phyloP scores from a whole-genome alignment of 2,113 vertebrate species.

The Cathartes aura region DNA sequence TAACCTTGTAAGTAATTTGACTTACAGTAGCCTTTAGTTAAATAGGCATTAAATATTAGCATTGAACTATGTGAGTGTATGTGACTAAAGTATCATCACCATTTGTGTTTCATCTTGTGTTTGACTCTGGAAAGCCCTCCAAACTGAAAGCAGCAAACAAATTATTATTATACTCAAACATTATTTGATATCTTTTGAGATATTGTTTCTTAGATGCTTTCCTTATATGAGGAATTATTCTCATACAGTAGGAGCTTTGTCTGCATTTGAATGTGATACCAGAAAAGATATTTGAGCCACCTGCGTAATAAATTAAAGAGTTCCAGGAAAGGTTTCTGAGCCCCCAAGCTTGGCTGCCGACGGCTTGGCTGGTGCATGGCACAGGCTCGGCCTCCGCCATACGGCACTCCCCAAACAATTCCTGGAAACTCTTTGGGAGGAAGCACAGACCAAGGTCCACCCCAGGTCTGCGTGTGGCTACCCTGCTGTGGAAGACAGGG shows the following conservation, averaged over 20 bases:
- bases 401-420: background rate
- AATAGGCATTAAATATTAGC: background rate
- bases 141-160: background rate
- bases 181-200: background rate
- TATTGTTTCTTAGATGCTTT: background rate
- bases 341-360: rapidly evolving
- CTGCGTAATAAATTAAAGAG: background rate
- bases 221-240: background rate
- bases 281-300: background rate
- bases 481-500: background rate
- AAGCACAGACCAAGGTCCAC: background rate
- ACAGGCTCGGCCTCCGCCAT: background rate
- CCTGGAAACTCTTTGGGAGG: background rate
- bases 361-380: background rate
- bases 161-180: background rate
- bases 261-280: background rate
- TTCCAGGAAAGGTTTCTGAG: background rate
- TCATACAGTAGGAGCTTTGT: background rate
- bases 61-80: background rate
- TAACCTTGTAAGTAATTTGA: background rate
- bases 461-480: background rate
- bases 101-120: background rate
- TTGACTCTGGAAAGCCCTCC: background rate
- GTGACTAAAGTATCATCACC: background rate
- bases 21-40: background rate